Evolutionary conservation across 1,140 invertebrate species (phyloP).

Genomic region (Catajapyx aquilonaris): DNA sequence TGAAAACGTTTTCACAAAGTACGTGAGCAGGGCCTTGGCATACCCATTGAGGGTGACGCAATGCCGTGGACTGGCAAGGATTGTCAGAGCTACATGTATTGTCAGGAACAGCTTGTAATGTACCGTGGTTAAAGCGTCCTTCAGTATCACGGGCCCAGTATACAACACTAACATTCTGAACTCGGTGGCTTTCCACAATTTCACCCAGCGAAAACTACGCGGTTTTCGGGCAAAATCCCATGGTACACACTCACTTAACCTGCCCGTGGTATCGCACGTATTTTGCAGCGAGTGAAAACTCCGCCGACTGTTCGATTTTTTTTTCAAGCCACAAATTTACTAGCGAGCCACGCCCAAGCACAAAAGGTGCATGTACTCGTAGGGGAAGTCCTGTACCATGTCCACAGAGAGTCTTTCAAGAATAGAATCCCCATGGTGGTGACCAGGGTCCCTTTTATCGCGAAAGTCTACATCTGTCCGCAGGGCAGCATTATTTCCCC

Average conservation of each 20-base stretch:
- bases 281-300: background rate
- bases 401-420: conserved; percentile 8
- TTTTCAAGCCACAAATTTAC: conserved; percentile 9
- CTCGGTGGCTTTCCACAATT: conserved; percentile 11
- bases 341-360: conserved; percentile 10
- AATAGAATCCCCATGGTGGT: conserved; percentile 5
- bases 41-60: conserved; percentile 7
- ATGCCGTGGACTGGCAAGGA: conserved; percentile 7
- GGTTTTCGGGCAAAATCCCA: conserved; percentile 9
- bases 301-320: conserved; percentile 2
- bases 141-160: conserved; percentile 9
- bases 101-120: conserved; percentile 7
- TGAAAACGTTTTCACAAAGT: conserved; percentile 15
- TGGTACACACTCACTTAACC: conserved; percentile 5
- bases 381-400: conserved; percentile 11
- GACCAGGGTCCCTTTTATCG: conserved; percentile 2
- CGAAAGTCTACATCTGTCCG: conserved; percentile 7
- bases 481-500: background rate
- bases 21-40: conserved; percentile 13
- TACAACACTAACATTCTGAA: conserved; percentile 10
- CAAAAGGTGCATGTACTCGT: conserved; percentile 13
- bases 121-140: background rate
- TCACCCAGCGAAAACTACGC: conserved; percentile 3
- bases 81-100: conserved; percentile 9
- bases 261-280: conserved; percentile 4